Evolutionary conservation across 2,113 vertebrate species (phyloP).

Genomic region (Halcyon senegalensis): DNA sequence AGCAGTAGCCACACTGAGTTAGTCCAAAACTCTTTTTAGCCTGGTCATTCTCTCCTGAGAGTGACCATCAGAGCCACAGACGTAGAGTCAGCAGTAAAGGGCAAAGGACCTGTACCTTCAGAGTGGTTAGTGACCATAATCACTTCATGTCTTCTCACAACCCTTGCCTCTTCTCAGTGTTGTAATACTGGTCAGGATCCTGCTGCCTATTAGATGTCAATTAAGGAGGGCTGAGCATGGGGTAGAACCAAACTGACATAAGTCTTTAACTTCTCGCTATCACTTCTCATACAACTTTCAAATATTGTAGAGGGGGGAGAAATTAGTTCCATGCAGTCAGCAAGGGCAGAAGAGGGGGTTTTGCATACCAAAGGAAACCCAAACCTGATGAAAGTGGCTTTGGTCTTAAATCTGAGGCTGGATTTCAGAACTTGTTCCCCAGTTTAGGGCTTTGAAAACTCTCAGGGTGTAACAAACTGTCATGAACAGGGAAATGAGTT

Average conservation of each 20-base stretch:
- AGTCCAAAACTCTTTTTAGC: background rate
- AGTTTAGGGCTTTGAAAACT: background rate
- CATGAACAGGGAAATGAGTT: background rate
- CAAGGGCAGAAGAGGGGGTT: background rate
- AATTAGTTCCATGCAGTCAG: background rate
- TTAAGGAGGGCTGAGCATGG: background rate
- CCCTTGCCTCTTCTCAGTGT: background rate
- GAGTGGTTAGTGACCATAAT: fast-evolving
- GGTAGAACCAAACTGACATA: background rate
- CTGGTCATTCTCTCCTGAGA: background rate
- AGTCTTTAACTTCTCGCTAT: background rate
- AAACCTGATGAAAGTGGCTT: background rate
- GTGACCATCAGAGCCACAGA: background rate
- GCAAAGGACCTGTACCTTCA: background rate
- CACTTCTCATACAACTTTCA: background rate
- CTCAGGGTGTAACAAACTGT: background rate
- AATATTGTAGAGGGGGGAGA: background rate
- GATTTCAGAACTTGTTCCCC: background rate
- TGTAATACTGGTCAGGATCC: background rate
- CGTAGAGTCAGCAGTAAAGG: background rate
- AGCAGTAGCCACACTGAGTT: background rate
- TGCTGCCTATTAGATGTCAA: background rate
- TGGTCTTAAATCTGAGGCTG: background rate
- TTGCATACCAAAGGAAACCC: background rate
- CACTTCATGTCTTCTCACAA: background rate